phyloP scores from a whole-genome alignment of 1,140 invertebrate genomes.

The Oedothorax gibbosus region DNA sequence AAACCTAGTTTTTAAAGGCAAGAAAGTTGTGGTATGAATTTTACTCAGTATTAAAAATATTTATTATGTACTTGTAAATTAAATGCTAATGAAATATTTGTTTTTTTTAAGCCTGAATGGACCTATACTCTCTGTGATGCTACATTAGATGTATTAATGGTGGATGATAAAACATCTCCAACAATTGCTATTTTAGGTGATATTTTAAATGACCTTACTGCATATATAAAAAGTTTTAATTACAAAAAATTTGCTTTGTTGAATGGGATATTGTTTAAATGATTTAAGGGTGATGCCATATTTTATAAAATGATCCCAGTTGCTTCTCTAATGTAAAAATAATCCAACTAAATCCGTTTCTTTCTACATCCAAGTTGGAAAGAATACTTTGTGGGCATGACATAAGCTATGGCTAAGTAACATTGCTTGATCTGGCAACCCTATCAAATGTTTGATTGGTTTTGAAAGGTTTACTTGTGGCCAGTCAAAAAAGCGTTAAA shows the following conservation, averaged over 20 bases:
- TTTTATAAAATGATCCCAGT: too few species aligned
- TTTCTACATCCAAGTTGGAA: too few species aligned
- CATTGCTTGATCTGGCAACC: too few species aligned
- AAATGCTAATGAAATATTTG: not conserved
- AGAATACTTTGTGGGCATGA: too few species aligned
- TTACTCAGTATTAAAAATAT: slow-evolving; percentile 10
- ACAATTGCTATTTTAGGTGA: slow-evolving; percentile 77
- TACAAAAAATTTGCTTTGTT: not conserved
- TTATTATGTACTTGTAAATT: not conserved
- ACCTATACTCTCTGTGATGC: slow-evolving; percentile 82
- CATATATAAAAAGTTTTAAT: not conserved
- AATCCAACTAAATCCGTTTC: too few species aligned
- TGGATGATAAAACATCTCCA: slow-evolving; percentile 71
- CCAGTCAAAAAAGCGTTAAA: too few species aligned
- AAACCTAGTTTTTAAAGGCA: slow-evolving; percentile 67
- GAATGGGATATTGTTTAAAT: too few species aligned
- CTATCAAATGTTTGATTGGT: too few species aligned
- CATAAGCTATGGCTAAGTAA: too few species aligned
- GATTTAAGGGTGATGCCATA: too few species aligned
- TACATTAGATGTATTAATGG: slow-evolving; percentile 75
- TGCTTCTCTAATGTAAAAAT: too few species aligned
- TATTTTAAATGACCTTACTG: slow-evolving; percentile 66
- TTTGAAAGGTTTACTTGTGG: too few species aligned
- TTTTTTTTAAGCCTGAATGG: slow-evolving; percentile 75
- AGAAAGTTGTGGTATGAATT: slow-evolving; percentile 68